Evolutionary conservation across 2,797 vertebrate genomes (phyloP).

Genomic region (Pseudotriccus pelzelni): DNA sequence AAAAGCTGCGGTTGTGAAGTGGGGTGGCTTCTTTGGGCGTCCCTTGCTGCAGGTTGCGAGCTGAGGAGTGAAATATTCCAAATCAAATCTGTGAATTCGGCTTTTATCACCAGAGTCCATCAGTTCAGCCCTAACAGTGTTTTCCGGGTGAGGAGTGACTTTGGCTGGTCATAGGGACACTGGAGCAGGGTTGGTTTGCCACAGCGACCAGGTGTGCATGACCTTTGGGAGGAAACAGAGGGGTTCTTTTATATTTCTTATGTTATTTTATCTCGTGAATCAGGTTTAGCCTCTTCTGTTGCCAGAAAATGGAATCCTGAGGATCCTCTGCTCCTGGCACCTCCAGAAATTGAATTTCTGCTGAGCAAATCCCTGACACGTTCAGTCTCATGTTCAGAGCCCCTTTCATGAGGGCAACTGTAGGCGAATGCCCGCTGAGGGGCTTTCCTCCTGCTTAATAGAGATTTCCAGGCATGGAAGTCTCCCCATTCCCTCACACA

Average conservation of each 20-base stretch:
- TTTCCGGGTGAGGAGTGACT: background rate
- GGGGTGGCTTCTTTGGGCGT: background rate
- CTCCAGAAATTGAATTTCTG: background rate
- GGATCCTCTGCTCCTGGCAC: background rate
- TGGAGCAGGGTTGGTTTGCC: background rate
- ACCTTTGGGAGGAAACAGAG: background rate
- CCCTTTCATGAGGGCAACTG: background rate
- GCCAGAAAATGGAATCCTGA: background rate
- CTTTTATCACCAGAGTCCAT: background rate
- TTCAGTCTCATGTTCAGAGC: background rate
- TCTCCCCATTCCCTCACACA: background rate
- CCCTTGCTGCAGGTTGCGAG: background rate
- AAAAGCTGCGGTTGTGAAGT: too few species aligned
- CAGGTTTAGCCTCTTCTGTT: conserved; percentile 24
- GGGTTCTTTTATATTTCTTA: background rate
- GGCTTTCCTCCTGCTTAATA: background rate
- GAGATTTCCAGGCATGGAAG: background rate
- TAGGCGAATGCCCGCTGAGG: background rate
- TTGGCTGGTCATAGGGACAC: background rate
- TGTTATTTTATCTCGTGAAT: background rate
- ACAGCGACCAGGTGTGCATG: background rate
- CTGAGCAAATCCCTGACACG: background rate
- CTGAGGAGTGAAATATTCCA: background rate
- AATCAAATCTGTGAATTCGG: rapidly evolving
- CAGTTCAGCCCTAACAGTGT: rapidly evolving